Evolutionary conservation across 2,888 invertebrate genomes (phyloP).

Genomic region (Xestia xanthographa): DNA sequence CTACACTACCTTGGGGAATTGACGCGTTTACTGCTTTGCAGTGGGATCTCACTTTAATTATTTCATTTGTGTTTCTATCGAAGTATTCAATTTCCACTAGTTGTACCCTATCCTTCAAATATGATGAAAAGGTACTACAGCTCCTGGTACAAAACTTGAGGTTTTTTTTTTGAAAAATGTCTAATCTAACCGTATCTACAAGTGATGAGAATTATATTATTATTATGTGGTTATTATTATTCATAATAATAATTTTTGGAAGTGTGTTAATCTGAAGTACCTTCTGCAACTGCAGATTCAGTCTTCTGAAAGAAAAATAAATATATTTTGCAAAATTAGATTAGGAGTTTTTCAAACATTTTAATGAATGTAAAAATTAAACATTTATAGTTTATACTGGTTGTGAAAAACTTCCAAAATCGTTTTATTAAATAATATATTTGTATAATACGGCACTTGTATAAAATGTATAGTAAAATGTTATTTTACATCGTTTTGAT

Average conservation of each 20-base stretch:
- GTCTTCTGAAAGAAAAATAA: not conserved
- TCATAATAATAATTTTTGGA: not conserved
- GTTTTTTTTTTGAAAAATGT: not conserved
- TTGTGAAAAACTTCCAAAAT: slow-evolving; percentile 56
- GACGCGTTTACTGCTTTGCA: no score
- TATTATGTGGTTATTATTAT: no score
- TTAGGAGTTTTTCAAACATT: not conserved
- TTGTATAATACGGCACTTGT: slow-evolving; percentile 42
- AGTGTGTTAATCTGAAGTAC: not conserved
- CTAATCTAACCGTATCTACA: not conserved
- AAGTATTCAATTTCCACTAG: no score
- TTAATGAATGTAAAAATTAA: not conserved
- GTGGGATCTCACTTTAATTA: no score
- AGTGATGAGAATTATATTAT: no score
- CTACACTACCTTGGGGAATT: no score
- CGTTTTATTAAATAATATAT: slow-evolving; percentile 16
- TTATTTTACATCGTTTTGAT: slow-evolving; percentile 66
- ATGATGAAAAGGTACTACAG: no score
- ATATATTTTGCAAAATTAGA: not conserved
- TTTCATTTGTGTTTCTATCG: no score
- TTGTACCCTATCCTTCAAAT: no score
- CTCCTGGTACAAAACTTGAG: slow-evolving; percentile 16
- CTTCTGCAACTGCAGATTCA: not conserved
- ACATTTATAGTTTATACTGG: slow-evolving; percentile 49
- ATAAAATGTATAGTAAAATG: slow-evolving; percentile 55